Conservation (phyloP, 2,888 invertebrate species). For the Conus canariensis region DNA sequence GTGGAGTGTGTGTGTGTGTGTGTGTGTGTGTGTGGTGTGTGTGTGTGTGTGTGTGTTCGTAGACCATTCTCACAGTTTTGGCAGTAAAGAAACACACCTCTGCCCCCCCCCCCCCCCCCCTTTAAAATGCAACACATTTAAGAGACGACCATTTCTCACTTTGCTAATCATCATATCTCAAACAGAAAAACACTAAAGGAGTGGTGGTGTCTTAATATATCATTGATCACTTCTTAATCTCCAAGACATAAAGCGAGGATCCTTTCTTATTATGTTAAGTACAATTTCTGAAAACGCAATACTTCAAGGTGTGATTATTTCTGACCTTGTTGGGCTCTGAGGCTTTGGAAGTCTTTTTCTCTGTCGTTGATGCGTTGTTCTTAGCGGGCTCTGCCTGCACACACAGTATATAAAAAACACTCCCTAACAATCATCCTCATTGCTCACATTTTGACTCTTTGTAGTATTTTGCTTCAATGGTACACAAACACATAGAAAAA, state of each 20-base stretch:
- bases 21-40: too few relatives aligned
- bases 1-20: not conserved
- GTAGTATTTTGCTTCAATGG: too few relatives aligned
- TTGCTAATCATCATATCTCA: too few relatives aligned
- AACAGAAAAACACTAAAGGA: too few relatives aligned
- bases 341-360: not conserved
- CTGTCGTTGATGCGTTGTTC: not conserved
- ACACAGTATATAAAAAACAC: not conserved
- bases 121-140: not conserved
- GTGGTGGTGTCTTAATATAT: too few relatives aligned
- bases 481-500: too few relatives aligned
- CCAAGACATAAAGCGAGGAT: too few relatives aligned
- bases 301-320: too few relatives aligned
- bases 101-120: not conserved
- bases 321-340: not conserved
- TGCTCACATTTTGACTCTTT: not conserved
- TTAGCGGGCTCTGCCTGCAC: not conserved
- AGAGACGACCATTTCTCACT: not conserved
- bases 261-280: too few relatives aligned
- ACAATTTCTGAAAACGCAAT: too few relatives aligned
- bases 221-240: too few relatives aligned
- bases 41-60: not conserved
- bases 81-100: too few relatives aligned
- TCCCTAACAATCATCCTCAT: not conserved
- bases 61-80: not conserved